These are phyloP conservation scores for Egretta garzetta DNA, from an alignment of 2,113 vertebrate genomes.

Conservation along the genomic window DNA sequence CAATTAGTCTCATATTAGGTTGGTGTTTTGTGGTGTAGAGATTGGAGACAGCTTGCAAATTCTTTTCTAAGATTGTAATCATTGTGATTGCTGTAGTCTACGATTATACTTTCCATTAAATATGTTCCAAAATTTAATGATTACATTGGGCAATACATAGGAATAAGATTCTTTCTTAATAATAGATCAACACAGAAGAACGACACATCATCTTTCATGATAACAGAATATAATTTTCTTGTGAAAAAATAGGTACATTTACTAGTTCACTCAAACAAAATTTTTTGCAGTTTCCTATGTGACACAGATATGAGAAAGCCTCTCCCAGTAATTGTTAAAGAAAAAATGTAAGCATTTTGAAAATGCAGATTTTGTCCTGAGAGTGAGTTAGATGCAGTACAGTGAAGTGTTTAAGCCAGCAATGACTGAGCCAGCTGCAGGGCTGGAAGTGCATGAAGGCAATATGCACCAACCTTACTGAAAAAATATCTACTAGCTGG, in stretches of 20 bases:
- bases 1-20: background rate
- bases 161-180: background rate
- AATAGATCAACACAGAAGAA: background rate
- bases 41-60: too few species aligned
- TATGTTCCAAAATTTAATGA: background rate
- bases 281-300: background rate
- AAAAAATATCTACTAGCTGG: background rate
- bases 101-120: background rate
- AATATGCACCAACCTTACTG: background rate
- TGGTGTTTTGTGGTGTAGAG: too few species aligned
- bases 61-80: background rate
- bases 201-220: background rate
- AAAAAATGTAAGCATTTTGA: background rate
- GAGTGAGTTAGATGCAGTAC: background rate
- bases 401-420: background rate
- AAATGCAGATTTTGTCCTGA: background rate
- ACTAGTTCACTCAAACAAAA: background rate
- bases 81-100: background rate
- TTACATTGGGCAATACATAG: background rate
- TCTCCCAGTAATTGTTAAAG: background rate
- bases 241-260: background rate
- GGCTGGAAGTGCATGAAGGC: background rate
- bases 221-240: background rate
- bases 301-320: background rate
- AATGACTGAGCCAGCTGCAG: background rate